Base-by-base conservation (phyloP, 2,888 invertebrate species). In the Drosophila suboccidentalis region DNA sequence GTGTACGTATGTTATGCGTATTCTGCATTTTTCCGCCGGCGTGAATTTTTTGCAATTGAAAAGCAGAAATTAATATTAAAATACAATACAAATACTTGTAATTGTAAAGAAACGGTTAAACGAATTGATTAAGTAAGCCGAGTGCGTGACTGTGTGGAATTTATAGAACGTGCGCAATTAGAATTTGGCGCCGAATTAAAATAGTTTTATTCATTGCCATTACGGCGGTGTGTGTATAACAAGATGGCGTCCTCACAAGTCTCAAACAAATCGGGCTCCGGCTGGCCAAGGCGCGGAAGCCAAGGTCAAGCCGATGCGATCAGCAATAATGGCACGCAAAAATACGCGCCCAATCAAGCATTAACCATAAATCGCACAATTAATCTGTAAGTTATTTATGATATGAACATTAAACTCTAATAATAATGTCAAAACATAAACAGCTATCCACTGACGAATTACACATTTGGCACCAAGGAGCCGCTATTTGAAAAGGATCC, bases 381-480 rank as follows among this genome's bases (percentile, higher is more conserved):
- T 77, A 97, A 97, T 93, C 94, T 98, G 94, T 98, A 94, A 95
- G 95, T 34, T 44, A 38, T n/a, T 6, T 2, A 2, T 5, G 1
- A n/a, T 36, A 36, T 17, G 4, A 1, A 0, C 13, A 9, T 1
- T 9, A 1, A 22, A 13, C 10, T 34, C 5, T 39, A 11, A 46
- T 3, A 32, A 13, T 8, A n/a, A 0, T 29, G 26, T 29, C 29
- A 29, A 29, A 29, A 29, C 29, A 29, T 5, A 29, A 22, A 17
- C 26, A 95, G 95, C 91, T 96, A 99, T 93, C 99, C 99, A 17
- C 94, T 99, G 80, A 98, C 98, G 81, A 99, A 99, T 94, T 99
- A 99, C 94, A 99, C 99, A 82, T 99, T 99, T 92, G 99, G 99
- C 70, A 99, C 99, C 46, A 99, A 99, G 93, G 99, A 99, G 91